A percentile compares a stretch with the other conserved stretches of the same genome.
Evolutionary conservation across 2,888 invertebrate genomes (phyloP).

Genomic region (Metallyticus violacea): DNA sequence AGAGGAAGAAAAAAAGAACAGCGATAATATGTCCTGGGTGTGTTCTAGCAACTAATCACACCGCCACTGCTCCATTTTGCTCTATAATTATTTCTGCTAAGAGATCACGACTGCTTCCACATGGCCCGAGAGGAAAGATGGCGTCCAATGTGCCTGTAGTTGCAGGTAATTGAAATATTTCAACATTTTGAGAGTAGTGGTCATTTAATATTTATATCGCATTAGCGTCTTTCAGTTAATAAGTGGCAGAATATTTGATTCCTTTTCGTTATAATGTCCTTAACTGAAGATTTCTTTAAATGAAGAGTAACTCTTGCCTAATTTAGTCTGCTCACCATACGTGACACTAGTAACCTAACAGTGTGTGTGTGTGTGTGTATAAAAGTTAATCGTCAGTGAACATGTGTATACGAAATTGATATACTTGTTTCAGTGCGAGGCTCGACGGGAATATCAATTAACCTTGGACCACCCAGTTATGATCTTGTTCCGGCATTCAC

Average conservation of each 20-base stretch:
- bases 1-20: neutral
- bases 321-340: constrained; percentile 1
- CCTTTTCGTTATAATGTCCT: neutral
- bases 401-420: neutral
- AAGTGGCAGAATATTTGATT: neutral
- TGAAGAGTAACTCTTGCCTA: neutral
- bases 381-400: neutral
- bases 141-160: constrained; percentile 31
- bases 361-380: no score
- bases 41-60: neutral
- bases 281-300: neutral
- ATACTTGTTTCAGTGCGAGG: constrained; percentile 51
- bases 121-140: constrained; percentile 31
- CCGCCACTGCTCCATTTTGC: neutral
- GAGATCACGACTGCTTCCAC: constrained; percentile 14
- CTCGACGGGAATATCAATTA: constrained; percentile 53
- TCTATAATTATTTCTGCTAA: neutral
- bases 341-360: constrained; percentile 13
- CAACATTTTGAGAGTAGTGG: neutral
- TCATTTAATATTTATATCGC: neutral
- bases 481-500: constrained; percentile 50
- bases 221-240: neutral
- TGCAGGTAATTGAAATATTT: constrained; percentile 28
- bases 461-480: constrained; percentile 54
- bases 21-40: neutral